Evolutionary conservation across 1,140 invertebrate species (phyloP), one percentile per base, ranked within the genome.

Genomic region (Heliconius hewitsoni): DNA sequence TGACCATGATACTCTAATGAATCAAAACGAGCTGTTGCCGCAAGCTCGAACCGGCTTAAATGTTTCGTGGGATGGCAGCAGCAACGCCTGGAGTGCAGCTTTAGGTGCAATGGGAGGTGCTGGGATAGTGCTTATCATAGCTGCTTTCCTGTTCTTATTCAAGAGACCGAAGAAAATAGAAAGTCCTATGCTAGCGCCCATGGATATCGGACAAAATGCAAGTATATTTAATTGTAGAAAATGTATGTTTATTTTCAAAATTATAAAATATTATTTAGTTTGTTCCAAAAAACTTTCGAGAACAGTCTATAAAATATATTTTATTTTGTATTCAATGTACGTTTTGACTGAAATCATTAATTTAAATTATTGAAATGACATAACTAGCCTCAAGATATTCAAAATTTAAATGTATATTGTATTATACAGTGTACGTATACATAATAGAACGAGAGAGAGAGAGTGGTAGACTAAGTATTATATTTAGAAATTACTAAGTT

Each of bases 151-250:
- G 30, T 77, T 92, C 19, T 70, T 93, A 72, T 90, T 90, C 79
- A 85, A 83, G 57, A 87, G 83, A 73, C 90, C 93, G 6, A 86
- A 88, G 42, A 86, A 86, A 57, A 81, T 82, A 5, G 88, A 90
- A 27, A 77, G 79, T 34, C 93, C 87, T 0, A 74, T 84, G n/a
- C 80, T 94, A 5, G 91, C 91, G 1, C 93, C 93, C 0, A 89
- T 94, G 86, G 91, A 93, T 79, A 82, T 93, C 18, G 85, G 84
- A 27, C 90, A 91, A 73, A 92, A 88, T 81, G 91, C 93, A 77
- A 91, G 93, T 93, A 66, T 23, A 11, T 57, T 9, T 57, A 57
- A 16, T 46, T 46, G 13, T 16, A 16, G 42, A 46, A 46, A 46
- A 46, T 46, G 42, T 46, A 46, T 1, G 13, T 46, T 46, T 46